phyloP scores from a whole-genome alignment of 2,113 vertebrate genomes.

The Cygnus buccinator region DNA sequence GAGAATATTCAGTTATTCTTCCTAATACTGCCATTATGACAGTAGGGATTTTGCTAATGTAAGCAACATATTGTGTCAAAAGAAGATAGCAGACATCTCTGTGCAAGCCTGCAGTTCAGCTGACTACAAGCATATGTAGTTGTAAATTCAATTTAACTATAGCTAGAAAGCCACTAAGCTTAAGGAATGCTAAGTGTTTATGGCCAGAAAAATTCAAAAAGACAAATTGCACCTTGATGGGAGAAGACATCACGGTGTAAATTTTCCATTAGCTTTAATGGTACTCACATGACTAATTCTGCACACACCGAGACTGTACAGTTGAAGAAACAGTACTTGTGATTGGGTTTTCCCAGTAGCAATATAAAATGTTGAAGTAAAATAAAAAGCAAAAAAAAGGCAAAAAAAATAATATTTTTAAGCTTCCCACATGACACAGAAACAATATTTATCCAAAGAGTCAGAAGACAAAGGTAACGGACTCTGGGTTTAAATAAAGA shows the following conservation, averaged over 20 bases:
- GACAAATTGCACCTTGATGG: background rate
- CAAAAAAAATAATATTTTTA: background rate
- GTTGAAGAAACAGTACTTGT: background rate
- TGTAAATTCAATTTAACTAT: constrained; percentile 29
- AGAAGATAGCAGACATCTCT: background rate
- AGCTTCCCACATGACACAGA: background rate
- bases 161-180: background rate
- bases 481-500: background rate
- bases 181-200: background rate
- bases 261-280: background rate
- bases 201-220: background rate
- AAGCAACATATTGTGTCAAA: background rate
- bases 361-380: background rate
- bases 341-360: background rate
- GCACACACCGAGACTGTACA: background rate
- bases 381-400: background rate
- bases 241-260: background rate
- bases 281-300: background rate
- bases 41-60: constrained; percentile 18
- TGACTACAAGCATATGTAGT: background rate
- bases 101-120: background rate
- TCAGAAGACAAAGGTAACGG: background rate
- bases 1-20: background rate
- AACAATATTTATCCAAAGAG: background rate
- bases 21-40: background rate